A percentile compares a stretch with the other conserved stretches of the same genome.
phyloP scores from a whole-genome alignment of 2,797 vertebrate genomes.

The Diplodus sargus region DNA sequence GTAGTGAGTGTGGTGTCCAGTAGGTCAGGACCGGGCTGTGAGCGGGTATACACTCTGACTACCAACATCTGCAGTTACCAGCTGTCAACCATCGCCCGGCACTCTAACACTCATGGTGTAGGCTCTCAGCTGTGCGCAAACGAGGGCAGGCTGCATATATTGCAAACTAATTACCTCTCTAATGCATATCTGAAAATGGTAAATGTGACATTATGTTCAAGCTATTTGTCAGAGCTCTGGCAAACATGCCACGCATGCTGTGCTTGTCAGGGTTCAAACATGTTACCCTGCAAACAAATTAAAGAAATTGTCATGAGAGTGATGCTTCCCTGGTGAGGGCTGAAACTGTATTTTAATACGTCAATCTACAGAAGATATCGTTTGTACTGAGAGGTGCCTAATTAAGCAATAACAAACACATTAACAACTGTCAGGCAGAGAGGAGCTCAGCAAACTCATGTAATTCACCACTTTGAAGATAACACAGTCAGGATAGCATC shows the following conservation, averaged over 20 bases:
- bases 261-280: not conserved
- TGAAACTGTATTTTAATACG: not conserved
- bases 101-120: not conserved
- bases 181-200: not conserved
- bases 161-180: not conserved
- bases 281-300: not conserved
- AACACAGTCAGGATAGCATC: no score
- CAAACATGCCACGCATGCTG: not conserved
- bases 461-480: no score
- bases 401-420: no score
- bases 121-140: not conserved
- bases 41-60: slow-evolving; percentile 9
- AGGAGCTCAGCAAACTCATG: no score
- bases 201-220: not conserved
- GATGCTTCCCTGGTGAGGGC: not conserved
- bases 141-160: not conserved
- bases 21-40: slow-evolving; percentile 20
- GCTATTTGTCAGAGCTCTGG: not conserved
- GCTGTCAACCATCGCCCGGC: not conserved
- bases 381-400: not conserved
- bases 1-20: slow-evolving; percentile 5
- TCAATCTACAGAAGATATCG: not conserved
- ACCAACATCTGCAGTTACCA: not conserved
- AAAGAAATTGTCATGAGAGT: not conserved
- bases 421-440: not conserved